phyloP scores from a whole-genome alignment of 2,888 invertebrate species.

The Peribatodes rhomboidaria region DNA sequence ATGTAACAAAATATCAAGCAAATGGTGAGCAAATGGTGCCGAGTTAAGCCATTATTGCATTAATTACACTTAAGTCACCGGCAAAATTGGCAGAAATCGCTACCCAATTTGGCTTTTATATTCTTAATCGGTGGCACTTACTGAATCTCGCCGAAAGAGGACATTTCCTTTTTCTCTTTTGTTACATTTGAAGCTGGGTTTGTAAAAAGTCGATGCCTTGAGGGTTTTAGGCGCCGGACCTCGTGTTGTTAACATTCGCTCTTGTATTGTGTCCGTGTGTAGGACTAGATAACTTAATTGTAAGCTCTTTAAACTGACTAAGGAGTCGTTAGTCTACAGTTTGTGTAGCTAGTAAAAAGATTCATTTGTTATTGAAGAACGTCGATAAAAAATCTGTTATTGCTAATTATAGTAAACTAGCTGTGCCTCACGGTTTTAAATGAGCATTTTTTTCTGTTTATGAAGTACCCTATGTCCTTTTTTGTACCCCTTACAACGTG shows the following conservation, averaged over 20 bases:
- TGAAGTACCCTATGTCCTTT: too few species aligned
- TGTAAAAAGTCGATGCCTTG: conserved; percentile 48
- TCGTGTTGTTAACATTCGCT: conserved; percentile 8
- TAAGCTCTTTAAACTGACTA: neutral
- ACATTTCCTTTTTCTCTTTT: conserved; percentile 66
- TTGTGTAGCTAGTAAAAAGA: too few species aligned
- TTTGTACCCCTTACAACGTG: too few species aligned
- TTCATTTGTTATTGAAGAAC: too few species aligned
- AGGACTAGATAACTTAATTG: neutral
- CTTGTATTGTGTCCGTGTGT: conserved; percentile 1
- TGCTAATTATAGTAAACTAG: too few species aligned
- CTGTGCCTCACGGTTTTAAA: too few species aligned
- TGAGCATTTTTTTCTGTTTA: too few species aligned
- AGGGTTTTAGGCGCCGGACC: conserved; percentile 39
- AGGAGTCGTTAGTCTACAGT: too few species aligned
- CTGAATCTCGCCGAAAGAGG: conserved; percentile 61
- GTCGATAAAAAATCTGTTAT: too few species aligned
- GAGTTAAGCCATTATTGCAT: conserved; percentile 19
- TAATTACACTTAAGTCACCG: conserved; percentile 36
- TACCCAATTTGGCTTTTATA: conserved; percentile 77
- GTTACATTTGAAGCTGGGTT: conserved; percentile 66
- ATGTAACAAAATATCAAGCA: conserved; percentile 2
- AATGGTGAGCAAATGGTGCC: conserved; percentile 1
- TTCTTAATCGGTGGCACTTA: conserved; percentile 78
- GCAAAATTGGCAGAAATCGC: conserved; percentile 72